These are phyloP conservation scores for Ophioninae sp. DNA, from an alignment of 2,888 invertebrate species.

Conservation along the genomic window DNA sequence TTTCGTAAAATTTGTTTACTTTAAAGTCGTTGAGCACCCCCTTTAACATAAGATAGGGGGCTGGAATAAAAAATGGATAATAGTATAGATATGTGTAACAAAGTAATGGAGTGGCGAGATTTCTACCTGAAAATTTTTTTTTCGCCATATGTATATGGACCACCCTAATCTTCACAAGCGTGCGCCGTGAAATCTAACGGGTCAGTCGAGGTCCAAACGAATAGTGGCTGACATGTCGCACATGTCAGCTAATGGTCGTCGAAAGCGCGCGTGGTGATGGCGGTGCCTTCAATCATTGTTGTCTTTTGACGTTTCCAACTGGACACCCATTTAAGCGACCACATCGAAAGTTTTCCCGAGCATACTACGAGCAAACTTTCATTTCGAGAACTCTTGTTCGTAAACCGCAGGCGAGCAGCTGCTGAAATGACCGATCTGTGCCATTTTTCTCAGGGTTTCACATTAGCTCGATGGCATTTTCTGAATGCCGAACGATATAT, in stretches of 20 bases:
- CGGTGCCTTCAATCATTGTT: constrained; percentile 6
- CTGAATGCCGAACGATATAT: background rate
- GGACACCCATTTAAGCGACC: constrained; percentile 70
- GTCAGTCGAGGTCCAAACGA: background rate
- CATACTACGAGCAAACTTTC: background rate
- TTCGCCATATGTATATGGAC: too few relatives aligned
- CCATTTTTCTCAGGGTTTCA: background rate
- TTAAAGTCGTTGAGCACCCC: too few relatives aligned
- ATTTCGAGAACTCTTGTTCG: background rate
- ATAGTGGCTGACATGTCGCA: background rate
- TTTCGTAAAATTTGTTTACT: too few relatives aligned
- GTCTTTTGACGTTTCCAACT: background rate
- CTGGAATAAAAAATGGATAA: too few relatives aligned
- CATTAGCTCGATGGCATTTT: background rate
- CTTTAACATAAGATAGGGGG: too few relatives aligned
- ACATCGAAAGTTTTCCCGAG: constrained; percentile 49
- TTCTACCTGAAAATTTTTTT: too few relatives aligned
- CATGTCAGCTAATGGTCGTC: constrained; percentile 20
- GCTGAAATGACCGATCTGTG: constrained; percentile 65
- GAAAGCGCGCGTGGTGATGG: constrained; percentile 2
- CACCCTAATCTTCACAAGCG: background rate
- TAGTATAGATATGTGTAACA: too few relatives aligned
- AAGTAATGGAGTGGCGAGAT: too few relatives aligned
- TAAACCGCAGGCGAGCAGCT: constrained; percentile 60
- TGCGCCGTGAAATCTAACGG: constrained; percentile 15